These are phyloP conservation scores for Cavia porcellus DNA, from an alignment of 2,113 vertebrate genomes.

Conservation along the genomic window DNA sequence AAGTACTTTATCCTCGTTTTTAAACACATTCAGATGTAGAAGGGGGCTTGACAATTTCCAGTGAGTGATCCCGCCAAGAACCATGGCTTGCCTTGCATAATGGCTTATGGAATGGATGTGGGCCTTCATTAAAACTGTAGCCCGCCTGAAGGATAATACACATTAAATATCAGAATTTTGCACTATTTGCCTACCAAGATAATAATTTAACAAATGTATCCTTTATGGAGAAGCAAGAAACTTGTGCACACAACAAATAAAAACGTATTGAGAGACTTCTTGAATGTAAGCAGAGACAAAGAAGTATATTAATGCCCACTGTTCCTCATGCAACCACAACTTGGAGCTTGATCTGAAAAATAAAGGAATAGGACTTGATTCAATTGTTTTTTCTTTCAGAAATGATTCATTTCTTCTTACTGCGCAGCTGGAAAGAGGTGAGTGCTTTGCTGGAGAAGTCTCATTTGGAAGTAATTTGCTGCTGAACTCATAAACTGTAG, in stretches of 20 bases:
- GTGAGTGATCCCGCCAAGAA: neutral
- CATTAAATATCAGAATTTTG: conserved; percentile 49
- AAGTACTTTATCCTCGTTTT: neutral
- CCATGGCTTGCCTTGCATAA: neutral
- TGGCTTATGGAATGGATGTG: neutral
- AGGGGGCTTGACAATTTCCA: neutral
- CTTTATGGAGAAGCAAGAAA: neutral
- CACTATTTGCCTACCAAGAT: neutral
- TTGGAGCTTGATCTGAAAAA: conserved; percentile 36
- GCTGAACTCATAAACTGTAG: conserved; percentile 56
- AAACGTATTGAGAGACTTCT: neutral
- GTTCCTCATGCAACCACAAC: conserved; percentile 66
- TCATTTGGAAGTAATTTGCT: conserved; percentile 76
- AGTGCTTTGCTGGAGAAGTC: conserved; percentile 78
- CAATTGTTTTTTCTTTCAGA: conserved; percentile 83
- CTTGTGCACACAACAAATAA: neutral
- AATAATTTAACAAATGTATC: conserved; percentile 44
- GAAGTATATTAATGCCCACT: conserved; percentile 52
- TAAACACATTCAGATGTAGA: neutral
- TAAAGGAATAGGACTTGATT: conserved; percentile 51
- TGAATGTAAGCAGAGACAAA: conserved; percentile 43
- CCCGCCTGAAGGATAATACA: neutral
- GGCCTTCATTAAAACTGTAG: neutral
- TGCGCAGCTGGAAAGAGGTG: conserved; percentile 77
- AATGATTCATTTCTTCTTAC: conserved; percentile 86